Evolutionary conservation across 2,797 vertebrate genomes (phyloP), one percentile per base, ranked within the genome.

Genomic region (Aratinga solstitialis): DNA sequence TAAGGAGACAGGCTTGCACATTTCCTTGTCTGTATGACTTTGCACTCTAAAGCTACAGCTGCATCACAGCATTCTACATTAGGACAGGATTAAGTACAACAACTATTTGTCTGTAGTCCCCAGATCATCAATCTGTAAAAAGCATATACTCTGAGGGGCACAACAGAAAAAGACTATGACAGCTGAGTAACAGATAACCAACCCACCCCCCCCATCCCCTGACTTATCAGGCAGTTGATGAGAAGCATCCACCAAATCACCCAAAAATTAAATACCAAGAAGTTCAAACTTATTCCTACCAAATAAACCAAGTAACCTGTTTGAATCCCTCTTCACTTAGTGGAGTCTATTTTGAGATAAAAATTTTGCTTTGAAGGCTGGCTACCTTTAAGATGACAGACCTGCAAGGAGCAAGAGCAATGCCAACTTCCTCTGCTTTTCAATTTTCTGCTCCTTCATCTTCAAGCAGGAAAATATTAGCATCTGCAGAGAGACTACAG

Each of bases 121-220:
- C 62, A 66, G 14, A 50, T 30, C 50, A 27, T 45, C 14, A 43
- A 14, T 17, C 36, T 59, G 27, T 58, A 73, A 84, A 92, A 90
- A 7, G 1, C n/a, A 56, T 42, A 47, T 34, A 72, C 14, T 81
- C 17, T 7, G 51, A 69, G 19, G 19, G 19, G n/a, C 29, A 54
- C 30, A 84, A 51, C 2, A 84, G 24, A 90, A 85, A 84, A 32
- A 50, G 8, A 50, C 47, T 36, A 38, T 11, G 8, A 15, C 38
- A 79, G 4, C 6, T 11, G 13, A 80, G 16, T 47, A 72, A 87
- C 32, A 73, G 45, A 54, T 13, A 66, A 59, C 22, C 27, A 73
- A 8, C 11, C 0, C 0, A 6, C 22, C 5, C 21, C 22, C 5
- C 18, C 5, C 21, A 7, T 22, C 11, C 23, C 29, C 17, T 4